phyloP scores from a whole-genome alignment of 2,797 vertebrate species.

The Anableps anableps region DNA sequence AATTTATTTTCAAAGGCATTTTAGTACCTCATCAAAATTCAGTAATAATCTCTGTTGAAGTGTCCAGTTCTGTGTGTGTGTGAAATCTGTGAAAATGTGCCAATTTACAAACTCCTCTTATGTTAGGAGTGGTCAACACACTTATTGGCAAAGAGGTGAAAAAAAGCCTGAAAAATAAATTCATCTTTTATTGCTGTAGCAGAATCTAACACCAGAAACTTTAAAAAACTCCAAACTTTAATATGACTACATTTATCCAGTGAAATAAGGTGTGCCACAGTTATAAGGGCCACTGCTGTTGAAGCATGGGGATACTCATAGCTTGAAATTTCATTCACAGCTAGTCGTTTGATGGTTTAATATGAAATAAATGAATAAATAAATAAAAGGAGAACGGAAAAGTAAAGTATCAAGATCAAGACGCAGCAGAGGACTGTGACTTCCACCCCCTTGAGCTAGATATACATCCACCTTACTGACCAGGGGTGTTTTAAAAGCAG shows the following conservation, averaged over 20 bases:
- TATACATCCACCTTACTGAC: not conserved
- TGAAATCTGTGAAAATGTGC: not conserved
- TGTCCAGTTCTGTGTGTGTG: not conserved
- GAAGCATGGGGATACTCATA: not conserved
- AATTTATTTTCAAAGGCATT: slow-evolving; percentile 2
- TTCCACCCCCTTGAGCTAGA: not conserved
- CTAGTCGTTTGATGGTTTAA: not conserved
- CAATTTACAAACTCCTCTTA: not conserved
- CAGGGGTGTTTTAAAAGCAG: not conserved
- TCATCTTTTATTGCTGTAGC: not conserved
- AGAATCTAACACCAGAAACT: not conserved
- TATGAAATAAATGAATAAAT: not conserved
- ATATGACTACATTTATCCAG: not conserved
- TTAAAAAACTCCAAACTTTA: not conserved
- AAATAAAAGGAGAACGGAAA: not conserved
- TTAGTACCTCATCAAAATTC: not conserved
- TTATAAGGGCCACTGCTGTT: not conserved
- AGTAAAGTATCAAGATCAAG: not conserved
- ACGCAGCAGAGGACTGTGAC: not conserved
- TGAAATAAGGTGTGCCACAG: not conserved
- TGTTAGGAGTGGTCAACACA: not conserved
- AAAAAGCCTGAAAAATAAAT: not conserved
- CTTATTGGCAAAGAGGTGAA: not conserved
- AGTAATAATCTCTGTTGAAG: not conserved
- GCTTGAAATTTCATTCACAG: not conserved